phyloP scores from a whole-genome alignment of 1,140 invertebrate genomes.

The Rhagoletis pomonella region DNA sequence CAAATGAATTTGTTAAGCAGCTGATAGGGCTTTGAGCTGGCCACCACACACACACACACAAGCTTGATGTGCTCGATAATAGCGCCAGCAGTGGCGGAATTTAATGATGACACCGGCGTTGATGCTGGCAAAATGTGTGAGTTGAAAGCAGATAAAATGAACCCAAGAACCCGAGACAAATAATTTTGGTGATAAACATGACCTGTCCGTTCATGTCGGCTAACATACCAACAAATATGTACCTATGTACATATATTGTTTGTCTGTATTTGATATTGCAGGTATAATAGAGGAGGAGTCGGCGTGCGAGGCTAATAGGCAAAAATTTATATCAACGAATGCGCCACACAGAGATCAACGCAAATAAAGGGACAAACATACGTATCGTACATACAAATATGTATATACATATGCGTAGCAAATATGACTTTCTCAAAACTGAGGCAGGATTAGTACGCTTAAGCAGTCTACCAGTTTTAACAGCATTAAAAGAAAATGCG shows the following conservation, averaged over 20 bases:
- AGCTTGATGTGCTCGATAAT: neutral
- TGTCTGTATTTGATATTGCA: too few species aligned
- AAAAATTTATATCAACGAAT: neutral
- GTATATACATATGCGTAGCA: neutral
- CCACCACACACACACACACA: neutral
- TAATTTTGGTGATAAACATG: slow-evolving; percentile 39
- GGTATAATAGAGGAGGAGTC: neutral
- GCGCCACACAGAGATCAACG: neutral
- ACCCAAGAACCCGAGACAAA: slow-evolving; percentile 44
- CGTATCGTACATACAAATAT: neutral
- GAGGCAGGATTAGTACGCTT: too few species aligned
- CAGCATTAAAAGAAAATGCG: too few species aligned
- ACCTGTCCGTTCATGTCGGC: neutral
- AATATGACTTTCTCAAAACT: too few species aligned
- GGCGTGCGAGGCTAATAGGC: neutral
- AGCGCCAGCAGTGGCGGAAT: neutral
- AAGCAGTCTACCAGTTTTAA: too few species aligned
- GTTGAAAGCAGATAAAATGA: neutral
- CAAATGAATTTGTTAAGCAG: neutral
- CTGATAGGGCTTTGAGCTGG: neutral
- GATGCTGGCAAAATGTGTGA: neutral
- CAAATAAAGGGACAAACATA: neutral
- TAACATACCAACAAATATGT: neutral
- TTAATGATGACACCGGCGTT: slow-evolving; percentile 9
- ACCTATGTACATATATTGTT: too few species aligned